Evolutionary conservation across 2,797 vertebrate species (phyloP), one percentile per base, ranked within the genome.

Genomic region (Scolopax rusticola): DNA sequence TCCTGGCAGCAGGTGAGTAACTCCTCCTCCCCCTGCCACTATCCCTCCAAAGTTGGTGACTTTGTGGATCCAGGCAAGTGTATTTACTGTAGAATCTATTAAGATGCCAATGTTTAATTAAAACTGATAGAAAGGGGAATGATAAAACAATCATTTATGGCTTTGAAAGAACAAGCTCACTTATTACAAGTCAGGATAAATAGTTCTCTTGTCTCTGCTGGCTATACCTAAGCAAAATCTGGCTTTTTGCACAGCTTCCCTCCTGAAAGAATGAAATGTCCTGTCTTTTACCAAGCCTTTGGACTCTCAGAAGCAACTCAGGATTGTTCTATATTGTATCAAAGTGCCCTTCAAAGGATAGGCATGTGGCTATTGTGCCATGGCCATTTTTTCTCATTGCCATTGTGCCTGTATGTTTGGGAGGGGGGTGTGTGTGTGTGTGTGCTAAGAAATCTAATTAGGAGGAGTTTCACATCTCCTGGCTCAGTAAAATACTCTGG

Each of bases 391-490:
- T 89, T 51, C 73, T 81, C 16, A 33, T 71, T 88, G 73, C 45
- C 18, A 21, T 76, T 85, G 32, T 47, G n/a, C 67, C 40, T 59
- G 21, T 76, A 32, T 30, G 5, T 84, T 30, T 50, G 21, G 54
- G 7, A 38, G 4, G 8, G 13, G 4, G 27, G 25, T 53, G 12
- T 19, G 27, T 43, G 9, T 11, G 25, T 13, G 15, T 57, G 38
- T 6, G n/a, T 48, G 38, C 70, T 10, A 10, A 92, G 88, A 78
- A 93, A 91, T 84, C 74, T 89, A 96, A 89, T 95, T 94, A 83
- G 45, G 50, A 47, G 65, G 51, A 77, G 86, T 97, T 96, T 93
- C 67, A n/a, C 3, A 2, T 76, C 33, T 78, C 64, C 27, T 4
- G 14, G 45, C 48, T 93, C 75, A 82, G 75, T 70, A 63, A 77